phyloP scores from a whole-genome alignment of 2,797 vertebrate genomes.

The Pteropus rufus region DNA sequence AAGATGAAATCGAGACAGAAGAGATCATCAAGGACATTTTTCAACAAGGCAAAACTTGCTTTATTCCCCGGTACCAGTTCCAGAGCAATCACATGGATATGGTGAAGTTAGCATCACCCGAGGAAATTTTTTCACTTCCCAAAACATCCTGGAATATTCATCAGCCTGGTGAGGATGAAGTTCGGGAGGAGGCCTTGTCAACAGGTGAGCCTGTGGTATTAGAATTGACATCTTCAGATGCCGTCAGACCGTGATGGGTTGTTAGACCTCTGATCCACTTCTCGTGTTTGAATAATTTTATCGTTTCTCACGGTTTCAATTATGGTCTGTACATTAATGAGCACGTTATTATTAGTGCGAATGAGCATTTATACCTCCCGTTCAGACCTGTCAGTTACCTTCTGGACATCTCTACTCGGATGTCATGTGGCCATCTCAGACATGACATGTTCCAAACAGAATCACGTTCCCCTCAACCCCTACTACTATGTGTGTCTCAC shows the following conservation, averaged over 20 bases:
- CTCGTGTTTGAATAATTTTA: neutral
- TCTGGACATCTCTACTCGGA: neutral
- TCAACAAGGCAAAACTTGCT: slow-evolving; percentile 89
- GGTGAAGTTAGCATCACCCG: slow-evolving; percentile 85
- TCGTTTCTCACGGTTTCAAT: neutral
- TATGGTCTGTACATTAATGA: neutral
- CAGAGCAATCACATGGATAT: slow-evolving; percentile 93
- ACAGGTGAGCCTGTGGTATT: slow-evolving; percentile 82
- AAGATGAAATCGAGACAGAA: slow-evolving; percentile 91
- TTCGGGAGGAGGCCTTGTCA: slow-evolving; percentile 89
- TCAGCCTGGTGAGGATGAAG: slow-evolving; percentile 87
- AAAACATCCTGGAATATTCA: slow-evolving; percentile 93
- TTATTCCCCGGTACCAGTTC: slow-evolving; percentile 90
- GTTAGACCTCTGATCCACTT: neutral
- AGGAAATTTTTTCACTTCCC: slow-evolving; percentile 88
- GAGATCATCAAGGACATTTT: slow-evolving; percentile 91
- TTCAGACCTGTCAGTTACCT: neutral
- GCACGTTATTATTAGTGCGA: neutral
- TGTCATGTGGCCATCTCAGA: neutral
- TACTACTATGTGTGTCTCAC: rapidly evolving
- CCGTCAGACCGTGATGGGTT: neutral
- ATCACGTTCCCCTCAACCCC: rapidly evolving
- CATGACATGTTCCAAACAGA: neutral
- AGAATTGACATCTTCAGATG: neutral
- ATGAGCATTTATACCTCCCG: neutral